Conservation (phyloP, 2,113 vertebrate species). For the Microcebus griseorufus region DNA sequence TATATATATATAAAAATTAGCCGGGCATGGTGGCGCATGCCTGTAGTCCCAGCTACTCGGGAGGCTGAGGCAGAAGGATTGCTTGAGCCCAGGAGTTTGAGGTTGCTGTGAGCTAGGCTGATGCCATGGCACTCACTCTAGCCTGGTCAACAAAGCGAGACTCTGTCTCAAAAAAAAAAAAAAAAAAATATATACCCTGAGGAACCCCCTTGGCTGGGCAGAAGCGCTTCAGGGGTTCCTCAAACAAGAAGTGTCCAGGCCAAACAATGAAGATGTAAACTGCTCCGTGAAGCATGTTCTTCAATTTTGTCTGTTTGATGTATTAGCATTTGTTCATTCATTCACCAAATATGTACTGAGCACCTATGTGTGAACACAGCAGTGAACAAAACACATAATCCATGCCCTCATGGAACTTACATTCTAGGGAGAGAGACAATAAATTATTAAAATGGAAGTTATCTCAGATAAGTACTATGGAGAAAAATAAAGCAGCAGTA, state of each 20-base stretch:
- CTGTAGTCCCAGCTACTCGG: too few relatives aligned
- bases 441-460: not conserved
- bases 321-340: not conserved
- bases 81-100: too few relatives aligned
- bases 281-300: not conserved
- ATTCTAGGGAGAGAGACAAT: not conserved
- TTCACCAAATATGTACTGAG: not conserved
- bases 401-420: not conserved
- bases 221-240: not conserved
- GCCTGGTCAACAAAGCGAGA: too few relatives aligned
- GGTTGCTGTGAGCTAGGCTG: too few relatives aligned
- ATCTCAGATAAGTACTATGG: not conserved
- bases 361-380: not conserved
- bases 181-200: too few relatives aligned
- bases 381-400: slow-evolving; percentile 9
- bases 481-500: not conserved
- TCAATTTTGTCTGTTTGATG: not conserved
- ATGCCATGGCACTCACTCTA: too few relatives aligned
- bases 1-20: too few relatives aligned
- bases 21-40: too few relatives aligned
- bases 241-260: not conserved
- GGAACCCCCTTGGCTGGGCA: not conserved
- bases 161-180: too few relatives aligned
- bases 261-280: not conserved
- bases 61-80: too few relatives aligned